A percentile compares a stretch with the other conserved stretches of the same genome.
Evolutionary conservation across 2,113 vertebrate genomes (phyloP).

Genomic region (Macquaria ambigua): DNA sequence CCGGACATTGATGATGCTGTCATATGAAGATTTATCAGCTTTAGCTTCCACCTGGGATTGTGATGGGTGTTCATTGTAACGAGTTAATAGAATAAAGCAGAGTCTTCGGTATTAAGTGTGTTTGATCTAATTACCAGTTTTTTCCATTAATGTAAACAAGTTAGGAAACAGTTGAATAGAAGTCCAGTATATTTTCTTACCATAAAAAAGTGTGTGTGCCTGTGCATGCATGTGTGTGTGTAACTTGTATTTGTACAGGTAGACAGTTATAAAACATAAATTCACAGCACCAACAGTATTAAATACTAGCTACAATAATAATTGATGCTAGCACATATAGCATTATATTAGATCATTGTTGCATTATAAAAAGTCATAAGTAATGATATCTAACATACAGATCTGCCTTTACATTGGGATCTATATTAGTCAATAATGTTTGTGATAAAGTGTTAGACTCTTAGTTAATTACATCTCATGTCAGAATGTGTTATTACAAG

Average conservation of each 20-base stretch:
- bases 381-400: neutral
- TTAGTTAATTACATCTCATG: neutral
- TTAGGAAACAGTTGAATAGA: neutral
- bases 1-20: slow-evolving; percentile 20
- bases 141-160: neutral
- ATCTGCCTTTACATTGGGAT: neutral
- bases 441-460: neutral
- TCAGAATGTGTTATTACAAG: neutral
- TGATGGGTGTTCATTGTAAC: neutral
- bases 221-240: neutral
- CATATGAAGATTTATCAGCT: slow-evolving; percentile 45
- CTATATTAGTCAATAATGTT: neutral
- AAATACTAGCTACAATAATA: neutral
- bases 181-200: neutral
- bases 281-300: neutral
- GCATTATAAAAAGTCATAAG: neutral
- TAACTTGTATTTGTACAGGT: too few species aligned
- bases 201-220: neutral
- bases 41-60: slow-evolving; percentile 15
- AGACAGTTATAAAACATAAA: neutral
- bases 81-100: neutral
- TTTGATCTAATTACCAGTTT: slow-evolving; percentile 31
- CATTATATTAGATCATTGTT: neutral
- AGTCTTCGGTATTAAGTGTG: neutral
- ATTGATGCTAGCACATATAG: neutral